These are phyloP conservation scores for Athene cunicularia DNA, from an alignment of 2,113 vertebrate species.

Conservation along the genomic window DNA sequence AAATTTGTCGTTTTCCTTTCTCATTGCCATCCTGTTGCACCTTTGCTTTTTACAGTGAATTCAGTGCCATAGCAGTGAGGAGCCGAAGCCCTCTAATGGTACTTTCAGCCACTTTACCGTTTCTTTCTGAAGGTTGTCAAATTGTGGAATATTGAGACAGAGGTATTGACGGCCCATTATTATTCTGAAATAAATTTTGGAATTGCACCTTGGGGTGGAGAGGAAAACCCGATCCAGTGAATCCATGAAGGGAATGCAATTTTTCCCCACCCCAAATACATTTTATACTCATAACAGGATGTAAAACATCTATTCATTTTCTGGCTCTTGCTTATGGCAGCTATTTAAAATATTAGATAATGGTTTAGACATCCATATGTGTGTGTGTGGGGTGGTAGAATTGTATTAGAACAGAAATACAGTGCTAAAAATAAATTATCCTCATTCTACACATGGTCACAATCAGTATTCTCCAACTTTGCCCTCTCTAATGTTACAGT, in stretches of 20 bases:
- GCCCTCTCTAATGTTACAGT: constrained; percentile 23
- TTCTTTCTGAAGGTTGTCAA: background rate
- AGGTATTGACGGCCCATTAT: background rate
- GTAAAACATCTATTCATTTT: constrained; percentile 9
- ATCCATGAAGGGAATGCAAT: background rate
- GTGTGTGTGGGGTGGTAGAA: background rate
- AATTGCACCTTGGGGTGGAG: background rate
- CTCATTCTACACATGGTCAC: constrained; percentile 6
- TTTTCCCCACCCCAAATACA: background rate
- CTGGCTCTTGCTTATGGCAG: background rate
- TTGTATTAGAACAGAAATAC: constrained; percentile 7
- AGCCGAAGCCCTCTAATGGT: background rate
- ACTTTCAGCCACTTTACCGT: background rate
- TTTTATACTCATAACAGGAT: background rate
- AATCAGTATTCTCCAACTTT: constrained; percentile 10
- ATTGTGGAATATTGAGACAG: background rate
- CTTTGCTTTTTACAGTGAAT: background rate
- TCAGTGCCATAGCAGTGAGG: background rate
- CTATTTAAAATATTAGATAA: constrained; percentile 12
- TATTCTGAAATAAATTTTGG: background rate
- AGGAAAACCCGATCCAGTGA: background rate
- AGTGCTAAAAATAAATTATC: constrained; percentile 38
- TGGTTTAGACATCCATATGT: background rate
- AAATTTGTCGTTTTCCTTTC: background rate
- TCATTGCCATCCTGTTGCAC: background rate